Evolutionary conservation across 2,888 invertebrate genomes (phyloP).

Genomic region (Dastarcus helophoroides): DNA sequence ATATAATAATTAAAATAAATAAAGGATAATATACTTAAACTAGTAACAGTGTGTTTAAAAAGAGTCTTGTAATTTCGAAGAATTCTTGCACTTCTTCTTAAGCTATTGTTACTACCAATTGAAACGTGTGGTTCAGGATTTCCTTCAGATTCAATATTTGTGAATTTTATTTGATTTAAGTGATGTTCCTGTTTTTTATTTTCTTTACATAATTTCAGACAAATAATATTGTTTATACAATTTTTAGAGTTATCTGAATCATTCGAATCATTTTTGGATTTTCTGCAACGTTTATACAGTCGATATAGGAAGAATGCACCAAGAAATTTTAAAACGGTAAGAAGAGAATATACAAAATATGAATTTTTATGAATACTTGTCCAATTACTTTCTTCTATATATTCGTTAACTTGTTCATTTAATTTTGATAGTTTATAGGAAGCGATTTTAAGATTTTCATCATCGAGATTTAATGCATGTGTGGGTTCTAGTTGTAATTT

Average conservation of each 20-base stretch:
- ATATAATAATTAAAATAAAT: too few species aligned
- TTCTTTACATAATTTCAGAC: neutral
- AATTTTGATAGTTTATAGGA: conserved; percentile 4
- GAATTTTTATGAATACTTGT: too few species aligned
- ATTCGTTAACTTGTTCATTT: neutral
- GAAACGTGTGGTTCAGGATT: neutral
- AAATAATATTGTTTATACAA: too few species aligned
- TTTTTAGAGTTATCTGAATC: too few species aligned
- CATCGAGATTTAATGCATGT: conserved; percentile 2
- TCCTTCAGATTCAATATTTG: conserved; percentile 1
- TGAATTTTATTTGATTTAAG: conserved; percentile 3
- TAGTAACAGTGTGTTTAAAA: too few species aligned
- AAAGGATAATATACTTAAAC: too few species aligned
- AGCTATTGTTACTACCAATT: neutral
- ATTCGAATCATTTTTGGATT: conserved; percentile 2
- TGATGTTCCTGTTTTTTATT: conserved; percentile 1
- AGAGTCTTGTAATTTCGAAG: conserved; percentile 3
- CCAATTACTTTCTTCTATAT: too few species aligned
- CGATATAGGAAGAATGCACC: too few species aligned
- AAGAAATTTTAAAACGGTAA: too few species aligned
- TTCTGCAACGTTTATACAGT: too few species aligned
- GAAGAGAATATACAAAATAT: too few species aligned
- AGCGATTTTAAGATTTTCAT: conserved; percentile 6
- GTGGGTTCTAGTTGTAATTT: conserved; percentile 3
- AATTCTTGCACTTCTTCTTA: conserved; percentile 4